Evolutionary conservation across 1,140 invertebrate species (phyloP).

Genomic region (Cotesia vestalis): DNA sequence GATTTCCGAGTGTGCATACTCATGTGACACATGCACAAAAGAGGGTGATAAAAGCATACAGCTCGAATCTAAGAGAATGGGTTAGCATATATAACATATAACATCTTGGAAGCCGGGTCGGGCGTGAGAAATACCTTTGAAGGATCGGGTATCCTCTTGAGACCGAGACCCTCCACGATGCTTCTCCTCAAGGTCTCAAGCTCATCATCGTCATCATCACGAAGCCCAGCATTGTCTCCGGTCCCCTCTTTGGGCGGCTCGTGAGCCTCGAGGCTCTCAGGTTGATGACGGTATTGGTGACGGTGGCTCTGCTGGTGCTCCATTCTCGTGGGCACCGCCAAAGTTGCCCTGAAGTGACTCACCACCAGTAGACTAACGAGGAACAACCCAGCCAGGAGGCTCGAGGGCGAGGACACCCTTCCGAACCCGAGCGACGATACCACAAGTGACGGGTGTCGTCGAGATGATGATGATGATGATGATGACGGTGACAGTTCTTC

Average conservation of each 20-base stretch:
- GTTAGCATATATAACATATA: too few relatives aligned
- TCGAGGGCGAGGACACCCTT: not conserved
- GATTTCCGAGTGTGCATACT: not conserved
- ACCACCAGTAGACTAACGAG: constrained; percentile 35
- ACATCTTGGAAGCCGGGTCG: not conserved
- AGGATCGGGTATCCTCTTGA: constrained; percentile 62
- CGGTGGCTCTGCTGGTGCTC: constrained; percentile 10
- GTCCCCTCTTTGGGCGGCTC: constrained; percentile 2
- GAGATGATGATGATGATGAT: not conserved
- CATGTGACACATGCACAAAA: not conserved
- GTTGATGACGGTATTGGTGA: constrained; percentile 1
- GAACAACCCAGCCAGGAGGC: constrained; percentile 21
- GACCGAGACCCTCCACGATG: constrained; percentile 61
- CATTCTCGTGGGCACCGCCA: constrained; percentile 36
- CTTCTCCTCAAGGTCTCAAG: constrained; percentile 59
- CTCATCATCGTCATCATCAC: constrained; percentile 32
- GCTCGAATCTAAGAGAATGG: not conserved
- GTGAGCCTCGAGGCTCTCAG: constrained; percentile 3
- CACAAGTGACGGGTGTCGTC: constrained; percentile 22
- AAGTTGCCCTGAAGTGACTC: constrained; percentile 26
- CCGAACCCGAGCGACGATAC: constrained; percentile 15
- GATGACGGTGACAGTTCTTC: not conserved
- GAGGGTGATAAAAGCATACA: not conserved
- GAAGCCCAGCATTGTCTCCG: constrained; percentile 1
- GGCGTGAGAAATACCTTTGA: constrained; percentile 54